A percentile compares a stretch with the other conserved stretches of the same genome.
phyloP scores from a whole-genome alignment of 2,888 invertebrate species.

The Peribatodes rhomboidaria region DNA sequence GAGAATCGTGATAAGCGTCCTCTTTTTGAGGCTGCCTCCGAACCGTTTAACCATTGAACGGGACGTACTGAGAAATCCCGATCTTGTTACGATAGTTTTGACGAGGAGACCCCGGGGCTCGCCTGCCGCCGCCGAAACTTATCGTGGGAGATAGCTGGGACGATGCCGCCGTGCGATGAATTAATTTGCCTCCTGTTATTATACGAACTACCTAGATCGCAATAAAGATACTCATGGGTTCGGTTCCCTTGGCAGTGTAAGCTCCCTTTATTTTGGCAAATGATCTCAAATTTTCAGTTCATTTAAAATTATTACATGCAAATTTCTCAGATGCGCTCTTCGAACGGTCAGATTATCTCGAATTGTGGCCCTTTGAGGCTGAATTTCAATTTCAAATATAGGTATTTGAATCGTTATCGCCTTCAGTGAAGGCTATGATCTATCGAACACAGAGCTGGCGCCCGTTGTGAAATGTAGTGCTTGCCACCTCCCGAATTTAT shows the following conservation, averaged over 20 bases:
- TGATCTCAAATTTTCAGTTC: constrained; percentile 66
- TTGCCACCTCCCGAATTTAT: constrained; percentile 62
- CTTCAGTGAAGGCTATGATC: constrained; percentile 42
- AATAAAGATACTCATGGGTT: constrained; percentile 74
- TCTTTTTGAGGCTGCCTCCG: constrained; percentile 56
- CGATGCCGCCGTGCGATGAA: constrained; percentile 75
- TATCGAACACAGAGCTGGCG: constrained; percentile 47
- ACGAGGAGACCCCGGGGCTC: constrained; percentile 64
- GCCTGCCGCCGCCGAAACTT: constrained; percentile 60
- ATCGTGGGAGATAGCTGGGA: constrained; percentile 69
- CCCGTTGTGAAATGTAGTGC: constrained; percentile 61
- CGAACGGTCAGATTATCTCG: constrained; percentile 41
- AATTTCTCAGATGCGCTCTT: constrained; percentile 42
- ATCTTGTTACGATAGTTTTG: constrained; percentile 81
- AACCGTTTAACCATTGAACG: constrained; percentile 62
- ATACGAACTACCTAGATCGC: constrained; percentile 77
- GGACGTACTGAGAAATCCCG: constrained; percentile 75
- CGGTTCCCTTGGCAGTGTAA: constrained; percentile 59
- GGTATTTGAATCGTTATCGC: constrained; percentile 34
- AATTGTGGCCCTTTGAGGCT: constrained; percentile 42
- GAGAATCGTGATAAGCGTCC: constrained; percentile 68
- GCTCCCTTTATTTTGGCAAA: constrained; percentile 58
- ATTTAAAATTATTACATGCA: constrained; percentile 63
- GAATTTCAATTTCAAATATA: constrained; percentile 48
- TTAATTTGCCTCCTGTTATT: constrained; percentile 78